Conservation (phyloP, 2,113 vertebrate genomes). For the Picathartes gymnocephalus region DNA sequence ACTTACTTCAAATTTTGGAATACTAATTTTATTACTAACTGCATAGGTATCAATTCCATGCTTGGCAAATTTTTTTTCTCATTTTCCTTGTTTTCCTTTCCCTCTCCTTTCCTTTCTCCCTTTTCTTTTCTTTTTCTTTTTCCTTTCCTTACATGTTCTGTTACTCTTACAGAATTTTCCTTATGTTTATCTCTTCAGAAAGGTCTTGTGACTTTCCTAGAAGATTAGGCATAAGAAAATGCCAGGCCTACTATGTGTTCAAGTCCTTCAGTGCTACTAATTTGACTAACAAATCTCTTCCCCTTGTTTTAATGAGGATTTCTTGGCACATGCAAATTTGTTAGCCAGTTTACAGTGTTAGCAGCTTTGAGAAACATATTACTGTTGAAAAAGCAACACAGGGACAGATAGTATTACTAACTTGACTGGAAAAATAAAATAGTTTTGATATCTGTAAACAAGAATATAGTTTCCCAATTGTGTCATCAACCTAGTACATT, state of each 20-base stretch:
- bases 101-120: rapidly evolving
- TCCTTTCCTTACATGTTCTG: not conserved
- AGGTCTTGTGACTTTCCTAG: not conserved
- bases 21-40: not conserved
- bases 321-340: not conserved
- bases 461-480: not conserved
- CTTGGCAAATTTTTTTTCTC: not conserved
- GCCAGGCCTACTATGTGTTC: not conserved
- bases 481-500: not conserved
- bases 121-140: not conserved
- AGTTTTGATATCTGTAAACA: not conserved
- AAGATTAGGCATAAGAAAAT: not conserved
- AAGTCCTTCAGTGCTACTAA: not conserved
- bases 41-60: not conserved
- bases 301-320: not conserved
- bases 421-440: not conserved
- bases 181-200: not conserved
- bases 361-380: not conserved
- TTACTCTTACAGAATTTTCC: not conserved
- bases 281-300: not conserved
- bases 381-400: not conserved
- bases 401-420: not conserved
- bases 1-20: not conserved
- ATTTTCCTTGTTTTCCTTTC: not conserved
- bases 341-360: not conserved